Percentiles rank a stretch among this genome's conserved stretches.
phyloP scores from a whole-genome alignment of 2,113 vertebrate genomes.

The Periophthalmus modestus region DNA sequence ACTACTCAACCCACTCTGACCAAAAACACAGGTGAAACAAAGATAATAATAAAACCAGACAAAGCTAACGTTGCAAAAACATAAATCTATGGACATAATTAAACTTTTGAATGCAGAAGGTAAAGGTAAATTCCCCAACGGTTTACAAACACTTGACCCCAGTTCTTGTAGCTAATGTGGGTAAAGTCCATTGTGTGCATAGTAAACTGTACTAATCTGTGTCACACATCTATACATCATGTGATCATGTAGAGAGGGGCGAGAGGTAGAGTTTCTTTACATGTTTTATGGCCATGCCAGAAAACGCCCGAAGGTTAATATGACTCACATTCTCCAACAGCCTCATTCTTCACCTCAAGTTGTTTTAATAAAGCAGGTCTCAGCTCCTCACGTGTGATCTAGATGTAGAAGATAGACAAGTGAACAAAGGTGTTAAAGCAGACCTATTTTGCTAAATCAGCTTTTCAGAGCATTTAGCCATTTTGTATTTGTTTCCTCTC shows the following conservation, averaged over 20 bases:
- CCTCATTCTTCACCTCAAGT: not conserved
- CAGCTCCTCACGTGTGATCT: not conserved
- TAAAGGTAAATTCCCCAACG: too few relatives aligned
- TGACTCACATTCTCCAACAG: not conserved
- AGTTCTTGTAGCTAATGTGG: not conserved
- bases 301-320: not conserved
- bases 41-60: too few relatives aligned
- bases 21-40: too few relatives aligned
- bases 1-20: too few relatives aligned
- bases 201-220: not conserved
- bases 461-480: too few relatives aligned
- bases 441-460: not conserved
- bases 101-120: too few relatives aligned
- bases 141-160: too few relatives aligned
- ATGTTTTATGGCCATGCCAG: not conserved
- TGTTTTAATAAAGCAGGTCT: not conserved
- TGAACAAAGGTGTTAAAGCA: not conserved
- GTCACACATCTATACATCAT: slow-evolving; percentile 5
- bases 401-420: not conserved
- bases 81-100: too few relatives aligned
- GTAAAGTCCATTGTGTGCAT: not conserved
- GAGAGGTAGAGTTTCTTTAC: not conserved
- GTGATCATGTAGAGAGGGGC: not conserved
- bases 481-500: too few relatives aligned
- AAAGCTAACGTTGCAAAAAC: too few relatives aligned